phyloP scores from a whole-genome alignment of 2,888 invertebrate species.

The Callosobruchus maculatus region DNA sequence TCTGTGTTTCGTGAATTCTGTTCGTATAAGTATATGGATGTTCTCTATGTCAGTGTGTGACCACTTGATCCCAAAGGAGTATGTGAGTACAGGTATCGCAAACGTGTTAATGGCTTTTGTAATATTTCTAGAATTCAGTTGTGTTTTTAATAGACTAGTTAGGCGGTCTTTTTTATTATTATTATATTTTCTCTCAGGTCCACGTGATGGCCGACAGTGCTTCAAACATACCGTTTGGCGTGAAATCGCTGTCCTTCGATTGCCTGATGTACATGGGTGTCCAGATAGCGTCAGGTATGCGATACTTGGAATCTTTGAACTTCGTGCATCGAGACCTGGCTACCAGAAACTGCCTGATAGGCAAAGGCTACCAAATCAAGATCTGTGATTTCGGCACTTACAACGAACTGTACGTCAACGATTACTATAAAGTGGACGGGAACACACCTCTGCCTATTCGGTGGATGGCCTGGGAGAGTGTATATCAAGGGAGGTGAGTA shows the following conservation, averaged over 20 bases:
- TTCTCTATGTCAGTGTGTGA: no score
- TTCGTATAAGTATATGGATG: no score
- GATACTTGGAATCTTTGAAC: constrained; percentile 81
- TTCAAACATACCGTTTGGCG: constrained; percentile 55
- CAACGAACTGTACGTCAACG: constrained; percentile 72
- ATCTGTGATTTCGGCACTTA: constrained; percentile 84
- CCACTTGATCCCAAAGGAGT: no score
- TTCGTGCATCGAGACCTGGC: constrained; percentile 90
- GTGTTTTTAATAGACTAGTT: no score
- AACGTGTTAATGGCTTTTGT: no score
- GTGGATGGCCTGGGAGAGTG: constrained; percentile 27
- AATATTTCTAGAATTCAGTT: no score
- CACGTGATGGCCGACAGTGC: constrained; percentile 62
- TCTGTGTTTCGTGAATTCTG: no score
- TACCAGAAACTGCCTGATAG: constrained; percentile 83
- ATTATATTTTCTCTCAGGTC: constrained; percentile 38
- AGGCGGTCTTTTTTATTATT: no score
- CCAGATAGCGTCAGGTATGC: constrained; percentile 87
- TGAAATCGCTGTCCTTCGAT: constrained; percentile 66
- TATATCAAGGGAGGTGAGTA: constrained; percentile 21
- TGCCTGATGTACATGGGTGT: constrained; percentile 77
- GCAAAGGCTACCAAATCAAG: constrained; percentile 76
- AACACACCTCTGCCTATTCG: constrained; percentile 71
- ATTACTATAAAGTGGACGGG: constrained; percentile 81
- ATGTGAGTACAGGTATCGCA: no score